Evolutionary conservation across 1,140 invertebrate species (phyloP).

Genomic region (Brachionus manjavacas): DNA sequence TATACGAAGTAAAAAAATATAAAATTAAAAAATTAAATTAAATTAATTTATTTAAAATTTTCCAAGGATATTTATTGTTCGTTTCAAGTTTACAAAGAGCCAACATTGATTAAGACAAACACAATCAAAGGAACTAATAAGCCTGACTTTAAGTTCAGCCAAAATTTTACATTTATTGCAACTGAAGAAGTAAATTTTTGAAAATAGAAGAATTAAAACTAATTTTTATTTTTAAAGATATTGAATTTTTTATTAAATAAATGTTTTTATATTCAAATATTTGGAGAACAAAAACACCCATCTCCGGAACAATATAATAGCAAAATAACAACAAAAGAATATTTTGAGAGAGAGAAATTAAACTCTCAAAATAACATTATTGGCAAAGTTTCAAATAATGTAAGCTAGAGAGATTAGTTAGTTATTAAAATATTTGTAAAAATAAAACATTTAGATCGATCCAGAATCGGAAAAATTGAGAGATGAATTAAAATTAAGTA

Average conservation of each 20-base stretch:
- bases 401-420: neutral
- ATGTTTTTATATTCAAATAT: conserved; percentile 36
- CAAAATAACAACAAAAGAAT: conserved; percentile 40
- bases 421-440: neutral
- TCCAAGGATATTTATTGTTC: conserved; percentile 35
- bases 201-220: neutral
- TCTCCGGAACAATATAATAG: neutral
- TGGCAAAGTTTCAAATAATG: conserved; percentile 7
- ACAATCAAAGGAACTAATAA: neutral
- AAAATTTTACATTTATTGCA: neutral
- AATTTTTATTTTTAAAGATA: neutral
- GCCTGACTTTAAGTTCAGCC: conserved; percentile 29
- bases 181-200: neutral
- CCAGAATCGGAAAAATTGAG: conserved; percentile 29
- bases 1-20: conserved; percentile 29
- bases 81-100: conserved; percentile 27
- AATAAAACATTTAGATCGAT: neutral
- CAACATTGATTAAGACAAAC: neutral
- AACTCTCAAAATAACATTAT: neutral
- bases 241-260: conserved; percentile 1
- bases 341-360: conserved; percentile 30
- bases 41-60: neutral
- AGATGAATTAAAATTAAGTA: conserved; percentile 7
- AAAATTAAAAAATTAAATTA: neutral
- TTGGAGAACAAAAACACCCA: conserved; percentile 37